phyloP scores from a whole-genome alignment of 2,888 invertebrate species.

The Tethea ocularis region DNA sequence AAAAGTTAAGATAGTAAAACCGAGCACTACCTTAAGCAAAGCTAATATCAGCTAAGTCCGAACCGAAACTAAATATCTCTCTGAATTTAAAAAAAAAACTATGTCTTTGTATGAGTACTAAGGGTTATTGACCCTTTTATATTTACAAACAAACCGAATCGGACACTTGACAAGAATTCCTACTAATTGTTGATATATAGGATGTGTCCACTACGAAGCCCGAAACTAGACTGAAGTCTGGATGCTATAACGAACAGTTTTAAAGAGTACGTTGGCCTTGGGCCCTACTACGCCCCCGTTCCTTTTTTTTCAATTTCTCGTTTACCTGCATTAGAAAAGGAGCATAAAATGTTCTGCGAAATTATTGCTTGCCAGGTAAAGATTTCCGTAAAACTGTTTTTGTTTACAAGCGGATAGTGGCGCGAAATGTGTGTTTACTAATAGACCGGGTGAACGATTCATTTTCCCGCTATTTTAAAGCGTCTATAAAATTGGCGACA shows the following conservation, averaged over 20 bases:
- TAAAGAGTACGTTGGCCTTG: constrained; percentile 78
- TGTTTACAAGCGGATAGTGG: constrained; percentile 73
- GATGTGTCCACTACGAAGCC: constrained; percentile 69
- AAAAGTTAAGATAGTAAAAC: not conserved
- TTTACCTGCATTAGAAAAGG: constrained; percentile 45
- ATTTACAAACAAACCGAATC: constrained; percentile 67
- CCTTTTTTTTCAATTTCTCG: constrained; percentile 39
- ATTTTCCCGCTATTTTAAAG: constrained; percentile 60
- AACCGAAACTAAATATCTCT: not conserved
- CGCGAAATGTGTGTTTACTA: constrained; percentile 78
- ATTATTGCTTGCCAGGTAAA: constrained; percentile 59
- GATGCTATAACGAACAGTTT: constrained; percentile 70
- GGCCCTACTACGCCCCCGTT: constrained; percentile 52
- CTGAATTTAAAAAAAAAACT: constrained; percentile 18
- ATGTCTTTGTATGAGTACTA: constrained; percentile 37
- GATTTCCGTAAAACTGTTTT: constrained; percentile 62
- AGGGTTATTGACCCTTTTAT: constrained; percentile 60
- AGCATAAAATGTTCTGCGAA: constrained; percentile 36
- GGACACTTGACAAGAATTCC: constrained; percentile 27
- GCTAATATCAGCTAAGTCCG: not conserved
- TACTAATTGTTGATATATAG: constrained; percentile 33
- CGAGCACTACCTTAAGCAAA: not conserved
- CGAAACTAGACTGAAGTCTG: constrained; percentile 78
- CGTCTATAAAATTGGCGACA: constrained; percentile 15
- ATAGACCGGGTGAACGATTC: constrained; percentile 56